Percentiles rank a stretch among this genome's conserved stretches.
Conservation (phyloP, 2,797 vertebrate genomes). For the Distichodus sexfasciatus region DNA sequence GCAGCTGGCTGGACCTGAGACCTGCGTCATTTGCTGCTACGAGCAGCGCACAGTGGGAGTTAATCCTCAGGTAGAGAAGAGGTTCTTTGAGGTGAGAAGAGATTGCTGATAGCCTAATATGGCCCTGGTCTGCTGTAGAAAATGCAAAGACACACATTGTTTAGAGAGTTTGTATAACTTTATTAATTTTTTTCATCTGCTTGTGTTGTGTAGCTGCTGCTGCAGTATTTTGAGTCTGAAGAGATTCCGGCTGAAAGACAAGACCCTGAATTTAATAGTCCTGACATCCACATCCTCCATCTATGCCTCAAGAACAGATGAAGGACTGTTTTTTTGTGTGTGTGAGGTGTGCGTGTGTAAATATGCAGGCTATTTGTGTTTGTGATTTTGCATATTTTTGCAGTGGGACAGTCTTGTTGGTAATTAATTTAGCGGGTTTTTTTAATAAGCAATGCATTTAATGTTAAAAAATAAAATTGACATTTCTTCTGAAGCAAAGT, state of each 20-base stretch:
- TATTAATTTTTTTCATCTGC: not conserved
- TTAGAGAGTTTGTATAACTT: not conserved
- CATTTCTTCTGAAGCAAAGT: not conserved
- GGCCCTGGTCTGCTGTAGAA: not conserved
- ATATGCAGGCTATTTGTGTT: not conserved
- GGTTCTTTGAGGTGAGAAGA: constrained; percentile 86
- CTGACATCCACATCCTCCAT: constrained; percentile 89
- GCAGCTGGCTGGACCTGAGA: constrained; percentile 82
- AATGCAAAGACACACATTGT: no score
- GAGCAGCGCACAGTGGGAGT: constrained; percentile 91
- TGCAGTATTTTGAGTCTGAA: constrained; percentile 83
- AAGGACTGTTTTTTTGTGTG: constrained; percentile 24
- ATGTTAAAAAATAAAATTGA: not conserved
- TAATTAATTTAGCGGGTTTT: not conserved
- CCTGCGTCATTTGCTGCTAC: constrained; percentile 91
- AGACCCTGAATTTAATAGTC: constrained; percentile 88
- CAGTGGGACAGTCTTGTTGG: not conserved
- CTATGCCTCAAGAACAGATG: constrained; percentile 56
- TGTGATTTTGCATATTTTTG: not conserved
- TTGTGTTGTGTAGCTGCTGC: constrained; percentile 77
- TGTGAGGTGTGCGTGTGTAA: not conserved
- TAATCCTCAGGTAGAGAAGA: constrained; percentile 90
- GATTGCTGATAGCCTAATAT: not conserved
- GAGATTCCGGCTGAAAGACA: constrained; percentile 85
- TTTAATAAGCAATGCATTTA: not conserved